A percentile compares a stretch with the other conserved stretches of the same genome.
These are phyloP conservation scores for Ascidia mentula DNA, from an alignment of 23 tunicate species.

Conservation along the genomic window DNA sequence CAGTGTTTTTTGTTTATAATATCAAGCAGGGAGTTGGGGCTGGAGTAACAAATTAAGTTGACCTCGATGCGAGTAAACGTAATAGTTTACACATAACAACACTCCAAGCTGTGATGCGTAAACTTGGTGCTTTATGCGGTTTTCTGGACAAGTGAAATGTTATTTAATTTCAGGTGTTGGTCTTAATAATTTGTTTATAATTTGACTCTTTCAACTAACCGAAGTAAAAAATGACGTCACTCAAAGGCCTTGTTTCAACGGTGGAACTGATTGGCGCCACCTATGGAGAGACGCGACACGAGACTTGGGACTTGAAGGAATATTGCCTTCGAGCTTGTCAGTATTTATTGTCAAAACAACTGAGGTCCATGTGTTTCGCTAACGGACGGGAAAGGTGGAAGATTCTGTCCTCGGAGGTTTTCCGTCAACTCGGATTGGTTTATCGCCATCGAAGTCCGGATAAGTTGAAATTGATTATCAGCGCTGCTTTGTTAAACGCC, in stretches of 20 bases:
- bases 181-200: too few species aligned
- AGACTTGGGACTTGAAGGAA: background rate
- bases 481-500: conserved; percentile 55
- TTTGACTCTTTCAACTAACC: too few species aligned
- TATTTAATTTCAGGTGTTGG: too few species aligned
- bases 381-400: conserved; percentile 49
- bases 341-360: background rate
- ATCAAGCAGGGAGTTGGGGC: too few species aligned
- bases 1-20: too few species aligned
- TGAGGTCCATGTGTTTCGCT: conserved; percentile 29
- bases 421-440: conserved; percentile 37
- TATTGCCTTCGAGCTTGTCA: background rate
- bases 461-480: conserved; percentile 29
- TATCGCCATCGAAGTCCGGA: conserved; percentile 21
- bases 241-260: background rate
- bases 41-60: too few species aligned
- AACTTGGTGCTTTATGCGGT: too few species aligned
- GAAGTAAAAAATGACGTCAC: too few species aligned
- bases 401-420: conserved; percentile 27
- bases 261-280: background rate
- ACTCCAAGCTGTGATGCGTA: too few species aligned
- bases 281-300: background rate
- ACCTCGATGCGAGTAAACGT: too few species aligned
- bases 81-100: too few species aligned
- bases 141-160: too few species aligned